Base-by-base conservation (phyloP, 2,113 vertebrate species). In the Lepus americanus region DNA sequence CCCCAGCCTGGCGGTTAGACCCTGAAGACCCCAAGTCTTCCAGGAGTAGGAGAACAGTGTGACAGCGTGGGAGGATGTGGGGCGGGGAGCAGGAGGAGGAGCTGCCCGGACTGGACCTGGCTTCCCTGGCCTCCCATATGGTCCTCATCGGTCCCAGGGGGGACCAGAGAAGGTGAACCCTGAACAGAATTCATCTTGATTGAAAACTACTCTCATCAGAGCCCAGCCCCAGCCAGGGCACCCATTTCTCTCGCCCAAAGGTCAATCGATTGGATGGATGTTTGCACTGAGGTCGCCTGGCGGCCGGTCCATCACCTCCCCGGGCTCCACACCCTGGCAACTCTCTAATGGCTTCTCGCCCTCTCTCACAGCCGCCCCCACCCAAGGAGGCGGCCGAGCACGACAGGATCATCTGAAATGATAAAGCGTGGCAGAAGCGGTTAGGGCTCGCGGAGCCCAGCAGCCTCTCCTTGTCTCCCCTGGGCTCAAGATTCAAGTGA, bases 231-330 rank as follows among this genome's bases (percentile, higher is more conserved):
- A 94, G 92, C 94, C 73, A 89, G 90, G 76, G 94, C 91, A 97
- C 98, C 96, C 96, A 98, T 97, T 98, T 98, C 97, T 98, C 95
- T 98, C 96, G 80, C 84, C 86, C 92, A 98, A 98, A 98, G 98
- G 98, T 98, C 98, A 98, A 97, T 98, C 94, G 8, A 98, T 98
- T 98, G 96, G 92, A 97, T 96, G 88, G 93, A 97, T 96, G 93
- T 98, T 97, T 97, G 95, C 44, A 19, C 95, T 96, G 95, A 97
- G 97, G 98, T 97, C 97, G 96, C 94, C 94, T 97, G 95, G 97
- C 85, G 81, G 97, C 97, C 94, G 90, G 96, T 98, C 96, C 95
- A 97, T 98, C 97, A 97, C 96, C 63, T 59, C 3, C 29, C 89
- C 95, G 88, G 64, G 72, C 93, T 97, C 94, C n/a, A 19, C 59